A percentile compares a stretch with the other conserved stretches of the same genome.
Evolutionary conservation across 2,113 vertebrate genomes (phyloP).

Genomic region (Tyrannus savana): DNA sequence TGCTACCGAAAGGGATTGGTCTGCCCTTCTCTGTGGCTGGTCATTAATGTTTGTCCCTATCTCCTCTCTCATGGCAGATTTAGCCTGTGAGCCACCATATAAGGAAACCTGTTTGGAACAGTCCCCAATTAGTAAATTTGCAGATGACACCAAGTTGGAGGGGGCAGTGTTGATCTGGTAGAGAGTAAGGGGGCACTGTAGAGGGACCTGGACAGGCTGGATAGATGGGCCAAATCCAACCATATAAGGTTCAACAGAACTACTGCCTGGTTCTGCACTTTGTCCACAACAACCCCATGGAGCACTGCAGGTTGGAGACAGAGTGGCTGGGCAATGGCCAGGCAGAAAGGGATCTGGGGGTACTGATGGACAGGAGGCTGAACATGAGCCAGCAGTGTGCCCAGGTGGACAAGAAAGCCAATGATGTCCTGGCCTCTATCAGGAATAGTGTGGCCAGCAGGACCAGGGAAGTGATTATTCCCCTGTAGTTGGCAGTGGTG

Average conservation of each 20-base stretch:
- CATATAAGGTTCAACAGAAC: not conserved
- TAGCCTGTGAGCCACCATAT: not conserved
- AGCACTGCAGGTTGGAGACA: not conserved
- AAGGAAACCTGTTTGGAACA: not conserved
- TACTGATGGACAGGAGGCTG: not conserved
- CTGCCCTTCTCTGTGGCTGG: not conserved
- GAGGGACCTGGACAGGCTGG: not conserved
- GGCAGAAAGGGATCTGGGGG: not conserved
- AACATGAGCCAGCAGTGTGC: not conserved
- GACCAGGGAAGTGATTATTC: not conserved
- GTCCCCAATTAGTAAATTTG: not conserved
- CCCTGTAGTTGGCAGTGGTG: not conserved
- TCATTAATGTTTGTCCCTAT: not conserved
- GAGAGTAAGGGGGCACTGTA: not conserved
- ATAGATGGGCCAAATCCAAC: not conserved
- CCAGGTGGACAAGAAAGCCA: not conserved
- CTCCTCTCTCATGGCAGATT: not conserved
- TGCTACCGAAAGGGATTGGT: not conserved
- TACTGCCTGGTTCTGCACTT: not conserved
- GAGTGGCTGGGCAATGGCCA: not conserved
- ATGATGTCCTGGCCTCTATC: not conserved
- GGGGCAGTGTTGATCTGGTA: not conserved
- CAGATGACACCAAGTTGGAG: not conserved
- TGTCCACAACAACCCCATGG: not conserved
- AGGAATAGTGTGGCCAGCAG: not conserved